Percentiles rank a stretch among this genome's conserved stretches.
Conservation (phyloP, 2,797 vertebrate genomes). For the Sternarchorhynchus goeldii region DNA sequence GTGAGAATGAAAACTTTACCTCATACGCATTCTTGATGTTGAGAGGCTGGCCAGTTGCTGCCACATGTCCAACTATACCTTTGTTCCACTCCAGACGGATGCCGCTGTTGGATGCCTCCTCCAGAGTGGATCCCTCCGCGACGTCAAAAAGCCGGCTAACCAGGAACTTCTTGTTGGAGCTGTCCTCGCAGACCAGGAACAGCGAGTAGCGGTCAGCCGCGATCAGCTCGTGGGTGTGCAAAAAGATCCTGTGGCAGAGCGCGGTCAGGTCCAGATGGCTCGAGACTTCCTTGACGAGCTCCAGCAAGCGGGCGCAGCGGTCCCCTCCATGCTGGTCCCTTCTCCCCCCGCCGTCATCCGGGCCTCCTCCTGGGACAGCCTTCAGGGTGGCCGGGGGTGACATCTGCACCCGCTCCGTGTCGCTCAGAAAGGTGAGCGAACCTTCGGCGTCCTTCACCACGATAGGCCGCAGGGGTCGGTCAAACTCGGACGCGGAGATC, state of each 20-base stretch:
- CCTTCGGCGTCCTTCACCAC: conserved; percentile 93
- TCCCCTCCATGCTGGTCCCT: conserved; percentile 61
- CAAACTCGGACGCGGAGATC: conserved; percentile 96
- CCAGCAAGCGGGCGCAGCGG: conserved; percentile 89
- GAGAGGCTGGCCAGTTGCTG: conserved; percentile 88
- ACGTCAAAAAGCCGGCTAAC: conserved; percentile 95
- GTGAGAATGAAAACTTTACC: conserved; percentile 70
- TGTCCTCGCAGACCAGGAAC: conserved; percentile 95
- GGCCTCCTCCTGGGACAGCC: conserved; percentile 55
- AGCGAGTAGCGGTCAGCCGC: conserved; percentile 93
- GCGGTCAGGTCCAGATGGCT: conserved; percentile 94
- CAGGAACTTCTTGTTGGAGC: conserved; percentile 93
- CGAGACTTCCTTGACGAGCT: conserved; percentile 95
- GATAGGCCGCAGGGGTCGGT: conserved; percentile 92
- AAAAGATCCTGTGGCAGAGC: conserved; percentile 96
- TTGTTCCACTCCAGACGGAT: conserved; percentile 98
- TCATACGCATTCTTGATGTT: conserved; percentile 97
- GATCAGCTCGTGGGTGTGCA: conserved; percentile 95
- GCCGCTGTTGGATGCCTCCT: conserved; percentile 91
- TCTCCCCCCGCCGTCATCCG: conserved; percentile 25
- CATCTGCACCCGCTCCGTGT: conserved; percentile 83
- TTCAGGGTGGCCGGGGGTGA: conserved; percentile 73
- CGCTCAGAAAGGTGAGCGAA: conserved; percentile 87
- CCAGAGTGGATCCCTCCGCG: conserved; percentile 93
- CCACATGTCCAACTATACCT: conserved; percentile 95